A percentile compares a stretch with the other conserved stretches of the same genome.
Conservation (phyloP, 2,113 vertebrate species). For the Pantherophis guttatus region DNA sequence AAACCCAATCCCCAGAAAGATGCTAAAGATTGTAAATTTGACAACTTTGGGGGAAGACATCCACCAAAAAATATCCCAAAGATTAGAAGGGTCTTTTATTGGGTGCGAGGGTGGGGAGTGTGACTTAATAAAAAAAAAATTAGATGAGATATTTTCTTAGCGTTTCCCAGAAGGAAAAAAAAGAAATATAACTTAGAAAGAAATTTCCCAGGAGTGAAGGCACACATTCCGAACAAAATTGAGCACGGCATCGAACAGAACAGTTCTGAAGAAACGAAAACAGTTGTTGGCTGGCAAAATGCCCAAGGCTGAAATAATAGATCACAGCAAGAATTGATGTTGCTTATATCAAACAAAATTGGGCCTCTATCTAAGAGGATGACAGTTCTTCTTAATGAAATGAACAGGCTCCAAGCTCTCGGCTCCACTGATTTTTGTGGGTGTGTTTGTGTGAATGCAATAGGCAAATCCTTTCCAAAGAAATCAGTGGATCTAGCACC, state of each 20-base stretch:
- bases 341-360: background rate
- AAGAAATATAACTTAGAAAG: background rate
- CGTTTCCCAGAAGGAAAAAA: background rate
- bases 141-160: constrained; percentile 11
- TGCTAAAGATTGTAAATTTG: background rate
- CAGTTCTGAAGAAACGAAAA: background rate
- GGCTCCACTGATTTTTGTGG: background rate
- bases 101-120: background rate
- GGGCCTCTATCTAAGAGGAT: background rate
- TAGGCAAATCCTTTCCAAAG: background rate
- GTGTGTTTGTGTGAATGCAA: background rate
- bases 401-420: background rate
- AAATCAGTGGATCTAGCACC: background rate
- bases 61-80: background rate
- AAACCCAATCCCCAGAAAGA: background rate
- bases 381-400: background rate
- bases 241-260: background rate
- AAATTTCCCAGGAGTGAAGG: background rate
- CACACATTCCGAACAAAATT: background rate
- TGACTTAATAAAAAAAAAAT: background rate
- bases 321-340: background rate
- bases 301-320: background rate
- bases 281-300: background rate
- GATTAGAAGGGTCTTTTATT: background rate
- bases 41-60: background rate